These are phyloP conservation scores for Chiloscyllium plagiosum DNA, from an alignment of 2,113 vertebrate species.

Conservation along the genomic window DNA sequence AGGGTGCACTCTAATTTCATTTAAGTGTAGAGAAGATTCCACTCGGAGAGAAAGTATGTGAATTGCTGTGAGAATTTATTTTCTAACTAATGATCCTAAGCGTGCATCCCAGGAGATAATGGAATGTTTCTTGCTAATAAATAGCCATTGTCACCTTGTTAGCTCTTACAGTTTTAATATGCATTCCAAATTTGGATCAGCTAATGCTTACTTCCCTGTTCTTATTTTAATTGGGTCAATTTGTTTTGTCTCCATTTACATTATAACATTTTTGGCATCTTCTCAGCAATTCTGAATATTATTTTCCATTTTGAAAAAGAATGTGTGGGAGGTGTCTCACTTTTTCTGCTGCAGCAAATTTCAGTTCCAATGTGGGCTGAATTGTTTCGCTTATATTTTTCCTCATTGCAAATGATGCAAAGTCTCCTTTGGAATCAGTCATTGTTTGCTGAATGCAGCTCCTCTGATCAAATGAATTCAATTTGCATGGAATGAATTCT, in stretches of 20 bases:
- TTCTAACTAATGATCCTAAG: not conserved
- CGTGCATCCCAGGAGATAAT: not conserved
- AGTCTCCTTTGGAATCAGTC: not conserved
- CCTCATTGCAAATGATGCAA: not conserved
- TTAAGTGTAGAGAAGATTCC: not conserved
- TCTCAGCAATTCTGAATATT: not conserved
- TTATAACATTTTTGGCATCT: not conserved
- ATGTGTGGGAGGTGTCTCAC: not conserved
- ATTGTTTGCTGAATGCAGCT: not conserved
- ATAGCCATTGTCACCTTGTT: not conserved
- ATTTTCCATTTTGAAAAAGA: not conserved
- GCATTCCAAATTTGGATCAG: not conserved
- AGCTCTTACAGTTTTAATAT: not conserved
- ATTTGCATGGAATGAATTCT: not conserved
- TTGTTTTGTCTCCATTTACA: not conserved
- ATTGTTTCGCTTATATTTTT: not conserved
- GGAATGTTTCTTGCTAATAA: not conserved
- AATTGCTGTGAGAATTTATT: not conserved
- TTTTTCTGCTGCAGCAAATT: not conserved
- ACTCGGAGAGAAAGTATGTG: not conserved
- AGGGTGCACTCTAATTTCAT: not conserved
- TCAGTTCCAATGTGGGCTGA: not conserved
- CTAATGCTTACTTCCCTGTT: not conserved
- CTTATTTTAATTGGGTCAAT: conserved; percentile 1
- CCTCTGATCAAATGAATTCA: not conserved